Base-by-base conservation (phyloP, 1,140 invertebrate species). In the Macrocentrus cingulum region DNA sequence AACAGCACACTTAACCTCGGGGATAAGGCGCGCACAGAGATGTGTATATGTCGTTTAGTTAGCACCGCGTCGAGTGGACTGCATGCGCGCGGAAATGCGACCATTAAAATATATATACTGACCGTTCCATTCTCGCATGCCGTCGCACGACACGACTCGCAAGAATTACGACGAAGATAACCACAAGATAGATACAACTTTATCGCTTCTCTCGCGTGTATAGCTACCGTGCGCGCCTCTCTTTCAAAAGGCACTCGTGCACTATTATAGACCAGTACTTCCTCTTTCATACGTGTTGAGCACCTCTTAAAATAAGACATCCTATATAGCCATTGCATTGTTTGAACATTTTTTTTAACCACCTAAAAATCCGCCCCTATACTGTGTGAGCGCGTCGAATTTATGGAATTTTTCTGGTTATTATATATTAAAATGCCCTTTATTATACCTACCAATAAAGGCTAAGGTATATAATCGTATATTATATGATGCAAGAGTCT, bases 91-190 rank as follows among this genome's bases (percentile, higher is more conserved):
- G 66, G 65, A 72, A 70, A 71, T 71, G 61, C 65, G 62, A 66
- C 65, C 66, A 72, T 76, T 74, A 74, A 74, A 74, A 72, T 72
- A 73, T 74, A 73, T 68, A 72, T 70, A 67, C 68, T 69, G 69
- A 73, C 66, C 67, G 62, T 64, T 66, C 62, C 65, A 70, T 73
- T 73, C 71, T 72, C 60, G 74, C 66, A 66, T 69, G 69, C 57
- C 62, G 65, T 63, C 61, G 61, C 62, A 59, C 64, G 66, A 66
- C 67, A 66, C 62, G 66, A 69, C 72, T 69, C 63, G 66, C 65
- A 62, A 74, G 72, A 74, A 72, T 74, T 72, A 75, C 66, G 68
- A 65, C 54, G 60, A 65, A 71, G 70, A 74, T 75, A 71, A 68
- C 65, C 67, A 69, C 67, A 70, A 70, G 68, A 69, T 61, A 70